Conservation (phyloP, 37 sponge, comb jelly and placozoan genomes). For the Axinella damicornis region DNA sequence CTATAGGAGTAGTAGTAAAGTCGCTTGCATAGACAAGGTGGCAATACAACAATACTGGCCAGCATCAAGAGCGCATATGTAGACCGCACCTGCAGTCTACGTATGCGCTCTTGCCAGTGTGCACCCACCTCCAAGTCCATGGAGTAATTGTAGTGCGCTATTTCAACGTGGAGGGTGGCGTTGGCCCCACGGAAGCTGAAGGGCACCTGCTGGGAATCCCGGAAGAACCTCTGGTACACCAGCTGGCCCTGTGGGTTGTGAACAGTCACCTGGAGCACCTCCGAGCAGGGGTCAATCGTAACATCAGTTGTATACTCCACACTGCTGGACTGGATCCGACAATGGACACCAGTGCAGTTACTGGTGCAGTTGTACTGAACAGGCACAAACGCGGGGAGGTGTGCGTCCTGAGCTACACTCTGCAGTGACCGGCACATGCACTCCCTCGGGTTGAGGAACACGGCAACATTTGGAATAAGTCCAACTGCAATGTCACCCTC, state of each 20-base stretch:
- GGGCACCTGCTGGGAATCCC: not conserved
- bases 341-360: not conserved
- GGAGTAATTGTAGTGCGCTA: not conserved
- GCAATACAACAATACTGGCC: too few relatives aligned
- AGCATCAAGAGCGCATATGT: too few relatives aligned
- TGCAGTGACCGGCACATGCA: slow-evolving; percentile 10
- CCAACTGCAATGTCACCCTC: not conserved
- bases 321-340: not conserved
- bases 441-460: not conserved
- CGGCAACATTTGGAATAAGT: not conserved
- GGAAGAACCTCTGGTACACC: not conserved
- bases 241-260: not conserved
- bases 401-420: not conserved
- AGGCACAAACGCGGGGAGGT: not conserved
- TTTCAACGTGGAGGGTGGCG: not conserved
- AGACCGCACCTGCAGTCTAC: too few relatives aligned
- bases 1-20: too few relatives aligned
- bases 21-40: too few relatives aligned
- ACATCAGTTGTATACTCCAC: not conserved
- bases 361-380: not conserved
- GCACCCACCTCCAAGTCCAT: not conserved
- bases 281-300: not conserved
- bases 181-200: not conserved
- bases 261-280: not conserved
- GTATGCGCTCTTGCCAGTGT: too few relatives aligned